Base-by-base conservation (phyloP, 2,888 invertebrate species). In the Resseliella maxima region DNA sequence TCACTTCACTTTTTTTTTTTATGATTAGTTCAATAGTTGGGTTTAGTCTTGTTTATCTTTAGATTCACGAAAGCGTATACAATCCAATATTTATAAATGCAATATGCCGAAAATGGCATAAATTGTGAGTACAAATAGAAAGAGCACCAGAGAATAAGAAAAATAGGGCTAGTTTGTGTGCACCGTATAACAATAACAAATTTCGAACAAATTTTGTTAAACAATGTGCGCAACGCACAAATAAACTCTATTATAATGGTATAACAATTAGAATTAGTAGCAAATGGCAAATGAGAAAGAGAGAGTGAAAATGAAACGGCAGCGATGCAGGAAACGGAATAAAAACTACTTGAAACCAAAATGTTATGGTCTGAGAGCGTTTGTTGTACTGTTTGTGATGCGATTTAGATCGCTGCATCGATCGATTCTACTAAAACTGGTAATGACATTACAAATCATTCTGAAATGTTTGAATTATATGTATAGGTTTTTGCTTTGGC, bases 211-310 rank as follows among this genome's bases (percentile, higher is more conserved):
- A 59, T 24, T 59, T 59, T 10, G 72, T 35, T 35, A 35, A 72
- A 72, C 72, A 72, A 72, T n/a, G 31, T 72, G 72, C 72, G 35
- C 72, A 72, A 72, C 72, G 72, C 72, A 15, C 31, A 72, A 72
- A 72, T 72, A 72, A 72, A 72, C 31, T 72, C 72, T 72, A 72
- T 72, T 72, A 72, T 72, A 72, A 72, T 72, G 72, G 31, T 15
- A 72, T 72, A 72, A 72, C 72, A 72, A 72, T 72, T 72, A 31
- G 72, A 72, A 72, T 72, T 72, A 72, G 72, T 59, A 59, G 59
- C 59, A 59, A 59, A 59, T 59, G 27, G 50, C 15, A 50, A 21
- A 12, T 3, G 27, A 3, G 59, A n/a, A 18, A 24, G 59, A n/a
- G 24, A 59, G 27, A 24, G 59, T 24, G 24, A 24, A 59, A n/a